Evolutionary conservation across 2,113 vertebrate genomes (phyloP).

Genomic region (Sinosuthora webbiana): DNA sequence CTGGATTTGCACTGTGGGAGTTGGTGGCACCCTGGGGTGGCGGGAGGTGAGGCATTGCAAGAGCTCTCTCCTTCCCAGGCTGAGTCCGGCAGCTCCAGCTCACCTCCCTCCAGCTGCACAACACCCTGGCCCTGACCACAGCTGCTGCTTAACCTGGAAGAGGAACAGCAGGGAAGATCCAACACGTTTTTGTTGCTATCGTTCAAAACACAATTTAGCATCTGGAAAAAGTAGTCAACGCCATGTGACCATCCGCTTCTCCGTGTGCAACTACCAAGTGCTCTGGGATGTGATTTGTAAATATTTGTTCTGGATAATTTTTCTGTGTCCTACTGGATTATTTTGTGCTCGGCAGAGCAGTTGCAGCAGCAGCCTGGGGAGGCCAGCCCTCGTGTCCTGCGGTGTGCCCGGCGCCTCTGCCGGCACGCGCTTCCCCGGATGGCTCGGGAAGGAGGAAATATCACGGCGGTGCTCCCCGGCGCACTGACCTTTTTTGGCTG

Average conservation of each 20-base stretch:
- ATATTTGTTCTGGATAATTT: conserved; percentile 16
- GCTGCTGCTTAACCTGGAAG: neutral
- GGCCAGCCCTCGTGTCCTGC: neutral
- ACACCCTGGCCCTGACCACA: accelerated
- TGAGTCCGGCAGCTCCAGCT: accelerated
- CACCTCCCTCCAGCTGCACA: neutral
- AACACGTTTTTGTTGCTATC: neutral
- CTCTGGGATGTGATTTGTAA: neutral
- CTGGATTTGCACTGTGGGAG: neutral
- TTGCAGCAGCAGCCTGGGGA: neutral
- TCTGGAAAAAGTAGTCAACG: neutral
- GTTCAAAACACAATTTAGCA: neutral
- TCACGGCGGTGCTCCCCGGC: accelerated
- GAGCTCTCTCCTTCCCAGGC: neutral
- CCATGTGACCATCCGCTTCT: accelerated
- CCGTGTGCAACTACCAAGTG: neutral
- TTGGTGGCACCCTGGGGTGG: neutral
- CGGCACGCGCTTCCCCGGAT: accelerated
- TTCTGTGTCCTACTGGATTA: neutral
- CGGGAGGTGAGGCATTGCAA: neutral
- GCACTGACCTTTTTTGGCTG: neutral
- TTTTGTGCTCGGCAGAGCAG: neutral
- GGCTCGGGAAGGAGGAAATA: neutral
- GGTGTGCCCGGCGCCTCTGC: neutral
- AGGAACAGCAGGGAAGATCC: neutral